A percentile compares a stretch with the other conserved stretches of the same genome.
These are phyloP conservation scores for Incurvaria masculella DNA, from an alignment of 2,888 invertebrate species.

Conservation along the genomic window DNA sequence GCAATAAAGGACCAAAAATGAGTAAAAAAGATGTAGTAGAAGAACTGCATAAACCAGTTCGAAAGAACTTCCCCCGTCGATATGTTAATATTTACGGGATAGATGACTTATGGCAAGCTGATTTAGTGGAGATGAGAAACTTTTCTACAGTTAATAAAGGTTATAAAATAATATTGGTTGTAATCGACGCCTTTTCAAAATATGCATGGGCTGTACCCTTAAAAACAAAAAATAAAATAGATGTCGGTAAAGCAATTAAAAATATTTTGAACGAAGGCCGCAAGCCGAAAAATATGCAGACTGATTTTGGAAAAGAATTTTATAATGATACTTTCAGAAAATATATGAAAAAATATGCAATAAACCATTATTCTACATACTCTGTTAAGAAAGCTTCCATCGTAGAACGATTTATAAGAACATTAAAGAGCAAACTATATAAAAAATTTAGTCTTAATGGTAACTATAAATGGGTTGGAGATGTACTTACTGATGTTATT, in stretches of 20 bases:
- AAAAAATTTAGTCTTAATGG: conserved; percentile 1
- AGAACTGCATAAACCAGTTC: conserved; percentile 28
- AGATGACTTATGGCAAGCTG: conserved; percentile 35
- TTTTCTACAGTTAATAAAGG: conserved; percentile 24
- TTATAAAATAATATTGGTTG: conserved; percentile 24
- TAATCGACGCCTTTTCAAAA: conserved; percentile 32
- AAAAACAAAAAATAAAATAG: conserved; percentile 23
- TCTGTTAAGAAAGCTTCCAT: background rate
- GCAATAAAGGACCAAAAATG: conserved; percentile 15
- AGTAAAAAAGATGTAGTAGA: conserved; percentile 16
- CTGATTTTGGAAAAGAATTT: conserved; percentile 16
- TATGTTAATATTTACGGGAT: conserved; percentile 25
- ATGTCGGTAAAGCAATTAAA: conserved; percentile 17
- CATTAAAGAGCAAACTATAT: background rate
- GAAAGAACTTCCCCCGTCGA: conserved; percentile 26
- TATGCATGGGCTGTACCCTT: conserved; percentile 26
- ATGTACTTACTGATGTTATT: background rate
- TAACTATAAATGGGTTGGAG: background rate
- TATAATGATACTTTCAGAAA: conserved; percentile 6
- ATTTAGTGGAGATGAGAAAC: conserved; percentile 26
- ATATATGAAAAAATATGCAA: background rate
- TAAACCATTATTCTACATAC: background rate
- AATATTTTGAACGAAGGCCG: background rate
- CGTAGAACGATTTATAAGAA: conserved; percentile 2
- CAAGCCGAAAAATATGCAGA: background rate